Base-by-base conservation (phyloP, 2,797 vertebrate species). In the Melopsittacus undulatus region DNA sequence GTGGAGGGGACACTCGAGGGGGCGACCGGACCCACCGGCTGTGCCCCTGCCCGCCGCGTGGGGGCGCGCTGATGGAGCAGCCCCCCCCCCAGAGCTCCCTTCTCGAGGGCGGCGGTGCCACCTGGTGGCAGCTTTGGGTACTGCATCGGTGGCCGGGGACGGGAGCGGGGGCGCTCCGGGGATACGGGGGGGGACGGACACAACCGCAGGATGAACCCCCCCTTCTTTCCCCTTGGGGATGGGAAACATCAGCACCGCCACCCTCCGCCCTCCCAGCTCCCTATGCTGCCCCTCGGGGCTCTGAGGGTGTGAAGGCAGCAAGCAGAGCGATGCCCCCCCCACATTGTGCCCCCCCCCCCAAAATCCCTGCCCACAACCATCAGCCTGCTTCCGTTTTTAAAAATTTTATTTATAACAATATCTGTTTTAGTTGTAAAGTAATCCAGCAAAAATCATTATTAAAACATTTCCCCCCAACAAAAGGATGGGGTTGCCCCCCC, bases 321-420 rank as follows among this genome's bases (percentile, higher is more conserved):
- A 13, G 22, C 51, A 52, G 30, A 21, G 52, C 9, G 30, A 54
- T 19, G 38, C 18, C n/a, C 10, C 42, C n/a, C 15, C 32, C 17
- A 34, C 13, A 20, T 38, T 24, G 23, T 24, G n/a, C 14, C 48
- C 48, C 48, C 20, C 45, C 13, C 20, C 45, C 48, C 48, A 15
- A 49, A 49, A 27, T 14, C 11, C 27, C 18, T 17, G 30, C 78
- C 45, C 7, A n/a, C 70, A 63, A 73, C 14, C 66, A 94, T 34
- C 59, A 85, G 61, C 70, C 66, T 21, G 48, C 45, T 52, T 89
- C 92, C 80, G 87, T 96, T 98, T 99, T 98, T 98, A 97, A 97
- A 97, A 98, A 98, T 98, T 97, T 98, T 98, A 97, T 98, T 98
- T 99, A 99, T 99, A 99, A 99, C 99, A 99, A 99, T 98, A 98